Evolutionary conservation across 2,797 vertebrate genomes (phyloP), one percentile per base, ranked within the genome.

Genomic region (Gephyroberyx darwinii): DNA sequence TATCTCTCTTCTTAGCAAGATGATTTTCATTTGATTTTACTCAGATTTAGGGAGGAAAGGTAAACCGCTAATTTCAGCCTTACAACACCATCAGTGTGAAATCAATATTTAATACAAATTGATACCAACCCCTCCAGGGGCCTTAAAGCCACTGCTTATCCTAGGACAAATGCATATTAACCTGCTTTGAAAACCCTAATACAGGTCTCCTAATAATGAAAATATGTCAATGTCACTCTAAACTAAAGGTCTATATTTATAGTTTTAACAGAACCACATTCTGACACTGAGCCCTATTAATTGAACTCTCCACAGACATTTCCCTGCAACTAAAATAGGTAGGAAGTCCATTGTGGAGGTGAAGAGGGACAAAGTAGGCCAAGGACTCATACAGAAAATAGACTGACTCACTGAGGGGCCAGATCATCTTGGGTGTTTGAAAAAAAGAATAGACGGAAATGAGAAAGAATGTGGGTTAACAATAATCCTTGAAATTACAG

Each of bases 321-420:
- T 81, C 76, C 62, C 76, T 69, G 76, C 63, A 71, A 85, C 91
- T 84, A 92, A 94, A 95, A 94, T 90, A 90, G 89, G 86, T 82
- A 85, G 76, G 69, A 88, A 84, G 91, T 90, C 82, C 88, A 89
- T 76, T 5, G 35, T 74, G 68, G 89, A 93, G 92, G 92, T 93
- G 89, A 91, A 69, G 63, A 83, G 89, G 83, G 82, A 90, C 85
- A 85, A 94, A 93, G 86, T 93, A 93, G 94, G 94, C 90, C 94
- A 95, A 94, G 93, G 94, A 93, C 93, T 93, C 74, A 56, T 74
- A 88, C 83, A 84, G 86, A 92, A 93, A 94, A 93, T 92, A 94
- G 93, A 91, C 88, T 26, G 53, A 84, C 62, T 84, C 87, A 86
- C 88, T 77, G 77, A 74, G 88, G 87, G 75, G 77, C 80, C 55